phyloP scores from a whole-genome alignment of 2,113 vertebrate genomes.

The Ictalurus punctatus region DNA sequence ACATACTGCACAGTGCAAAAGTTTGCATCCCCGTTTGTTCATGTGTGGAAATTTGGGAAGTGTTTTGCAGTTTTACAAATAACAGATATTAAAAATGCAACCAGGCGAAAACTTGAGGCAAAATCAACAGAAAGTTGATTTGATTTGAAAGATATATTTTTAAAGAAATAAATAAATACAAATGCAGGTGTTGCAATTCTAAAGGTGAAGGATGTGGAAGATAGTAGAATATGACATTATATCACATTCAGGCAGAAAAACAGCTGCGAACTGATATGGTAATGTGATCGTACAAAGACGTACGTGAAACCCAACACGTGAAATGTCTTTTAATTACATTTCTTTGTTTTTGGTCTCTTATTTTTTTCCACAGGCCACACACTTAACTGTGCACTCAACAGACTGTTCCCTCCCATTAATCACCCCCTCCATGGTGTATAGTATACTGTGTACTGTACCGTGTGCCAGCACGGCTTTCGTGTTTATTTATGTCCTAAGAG shows the following conservation, averaged over 20 bases:
- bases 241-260: not conserved
- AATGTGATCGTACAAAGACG: no score
- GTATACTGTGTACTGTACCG: not conserved
- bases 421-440: not conserved
- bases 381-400: not conserved
- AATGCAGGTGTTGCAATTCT: not conserved
- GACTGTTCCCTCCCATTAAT: slow-evolving; percentile 2
- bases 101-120: not conserved
- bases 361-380: not conserved
- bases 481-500: slow-evolving; percentile 33
- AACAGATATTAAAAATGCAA: not conserved
- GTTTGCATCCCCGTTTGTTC: no score
- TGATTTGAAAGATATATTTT: not conserved
- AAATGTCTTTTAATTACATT: not conserved
- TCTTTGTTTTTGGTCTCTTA: not conserved
- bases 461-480: slow-evolving; percentile 21
- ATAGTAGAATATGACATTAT: not conserved
- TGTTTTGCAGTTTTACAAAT: no score
- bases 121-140: not conserved
- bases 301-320: not conserved
- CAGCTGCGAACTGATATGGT: not conserved
- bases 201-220: not conserved
- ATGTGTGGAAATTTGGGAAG: no score
- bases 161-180: no score
- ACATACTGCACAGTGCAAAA: no score